Evolutionary conservation across 2,113 vertebrate genomes (phyloP).

Genomic region (Stictonetta naevosa): DNA sequence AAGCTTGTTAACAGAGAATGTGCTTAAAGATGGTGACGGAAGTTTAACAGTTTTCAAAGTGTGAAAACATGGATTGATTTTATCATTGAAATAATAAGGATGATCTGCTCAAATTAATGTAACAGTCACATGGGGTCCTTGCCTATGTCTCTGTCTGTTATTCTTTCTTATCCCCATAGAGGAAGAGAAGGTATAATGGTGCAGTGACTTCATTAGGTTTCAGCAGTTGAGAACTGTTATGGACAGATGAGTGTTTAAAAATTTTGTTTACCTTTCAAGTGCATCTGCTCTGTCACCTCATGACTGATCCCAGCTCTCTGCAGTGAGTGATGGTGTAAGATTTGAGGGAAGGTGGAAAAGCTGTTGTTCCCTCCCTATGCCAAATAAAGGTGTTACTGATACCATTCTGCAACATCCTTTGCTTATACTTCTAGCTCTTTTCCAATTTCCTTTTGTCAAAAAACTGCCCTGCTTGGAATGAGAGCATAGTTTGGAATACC

Average conservation of each 20-base stretch:
- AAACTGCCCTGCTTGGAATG: background rate
- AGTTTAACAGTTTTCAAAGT: background rate
- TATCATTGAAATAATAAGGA: background rate
- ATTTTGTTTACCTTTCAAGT: background rate
- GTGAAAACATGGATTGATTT: background rate
- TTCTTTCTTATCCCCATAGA: background rate
- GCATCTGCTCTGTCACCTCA: background rate
- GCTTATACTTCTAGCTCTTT: background rate
- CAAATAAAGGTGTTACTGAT: background rate
- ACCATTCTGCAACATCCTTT: background rate
- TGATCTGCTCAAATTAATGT: background rate
- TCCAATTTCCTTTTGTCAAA: background rate
- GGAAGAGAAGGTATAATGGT: background rate
- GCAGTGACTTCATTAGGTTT: background rate
- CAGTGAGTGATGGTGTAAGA: background rate
- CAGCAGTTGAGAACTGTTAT: background rate
- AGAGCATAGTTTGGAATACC: background rate
- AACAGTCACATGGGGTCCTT: background rate
- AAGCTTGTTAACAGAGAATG: background rate
- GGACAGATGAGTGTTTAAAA: background rate
- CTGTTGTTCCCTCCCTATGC: background rate
- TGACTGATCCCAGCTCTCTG: background rate
- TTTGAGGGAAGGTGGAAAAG: background rate
- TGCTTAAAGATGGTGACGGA: background rate
- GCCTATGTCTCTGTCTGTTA: background rate